Base-by-base conservation (phyloP, 1,140 invertebrate genomes). In the Aphelenchoides besseyi region DNA sequence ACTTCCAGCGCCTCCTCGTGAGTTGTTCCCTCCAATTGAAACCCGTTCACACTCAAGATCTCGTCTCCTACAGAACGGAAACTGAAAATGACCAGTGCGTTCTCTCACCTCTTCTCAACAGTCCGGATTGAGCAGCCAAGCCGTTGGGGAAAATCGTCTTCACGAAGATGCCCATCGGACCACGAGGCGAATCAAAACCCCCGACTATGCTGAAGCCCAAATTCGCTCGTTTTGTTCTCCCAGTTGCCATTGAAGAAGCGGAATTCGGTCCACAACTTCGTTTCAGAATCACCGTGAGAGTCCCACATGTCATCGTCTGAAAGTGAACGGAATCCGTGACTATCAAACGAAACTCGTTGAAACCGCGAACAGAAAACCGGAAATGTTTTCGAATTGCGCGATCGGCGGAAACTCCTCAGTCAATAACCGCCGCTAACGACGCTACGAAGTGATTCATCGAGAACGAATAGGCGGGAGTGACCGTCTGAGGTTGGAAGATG, bases 151-250 rank as follows among this genome's bases (percentile, higher is more conserved):
- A 93, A 9, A 95, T 90, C 0, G 92, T 92, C 85, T 94, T 92
- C 0, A 95, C 91, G 85, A 91, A 94, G 78, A 94, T 94, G 16
- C 92, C 92, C 89, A 94, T 91, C 76, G 89, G 90, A 1, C 92
- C 92, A 81, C 91, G 91, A 0, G 92, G 91, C 35, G 92, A 92
- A 83, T 94, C 92, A 5, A 88, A 89, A 48, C 92, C 92, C 30
- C 92, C 93, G 28, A 94, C 92, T 78, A 94, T 92, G 84, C 91
- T 93, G 83, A 95, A 94, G 0, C 92, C 93, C 28, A 95, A 87
- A 68, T 41, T 5, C 18, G 55, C 5, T 8, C 55, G 55, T 8
- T 23, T 5, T 33, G 5, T 33, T 28, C 55, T 5, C 41, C 23
- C 41, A 12, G 41, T 23, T 23, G 41, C 41, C 41, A n/a, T n/a